These are phyloP conservation scores for Pemphredon lugubris DNA, from an alignment of 2,888 invertebrate genomes.

Conservation along the genomic window DNA sequence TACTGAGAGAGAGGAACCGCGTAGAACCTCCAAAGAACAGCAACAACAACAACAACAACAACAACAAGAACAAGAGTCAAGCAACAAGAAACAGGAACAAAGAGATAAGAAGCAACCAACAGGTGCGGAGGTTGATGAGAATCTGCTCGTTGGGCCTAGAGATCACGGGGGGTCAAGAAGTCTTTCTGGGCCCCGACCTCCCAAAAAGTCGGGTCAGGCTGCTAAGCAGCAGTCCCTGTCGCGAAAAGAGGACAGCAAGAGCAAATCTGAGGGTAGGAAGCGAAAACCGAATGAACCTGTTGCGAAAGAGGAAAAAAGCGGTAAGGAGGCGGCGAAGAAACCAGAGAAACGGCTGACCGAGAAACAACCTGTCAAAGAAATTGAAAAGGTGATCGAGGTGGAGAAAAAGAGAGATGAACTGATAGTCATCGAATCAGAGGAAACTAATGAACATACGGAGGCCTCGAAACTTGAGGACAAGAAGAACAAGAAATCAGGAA, in stretches of 20 bases:
- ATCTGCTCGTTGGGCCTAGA: constrained; percentile 79
- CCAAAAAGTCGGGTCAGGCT: constrained; percentile 72
- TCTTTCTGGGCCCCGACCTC: constrained; percentile 77
- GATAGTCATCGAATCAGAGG: constrained; percentile 43
- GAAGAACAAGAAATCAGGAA: constrained; percentile 68
- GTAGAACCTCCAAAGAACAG: constrained; percentile 78
- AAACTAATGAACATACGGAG: constrained; percentile 46
- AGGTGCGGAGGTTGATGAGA: constrained; percentile 67
- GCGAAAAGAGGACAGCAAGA: constrained; percentile 66
- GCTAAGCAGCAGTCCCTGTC: constrained; percentile 76
- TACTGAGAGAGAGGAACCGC: constrained; percentile 89
- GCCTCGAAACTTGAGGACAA: constrained; percentile 67
- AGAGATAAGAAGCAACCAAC: constrained; percentile 60
- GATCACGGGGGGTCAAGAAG: constrained; percentile 80
- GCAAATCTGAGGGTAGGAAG: constrained; percentile 76
- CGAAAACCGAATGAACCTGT: constrained; percentile 77
- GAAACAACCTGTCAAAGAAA: constrained; percentile 74
- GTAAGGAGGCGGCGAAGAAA: constrained; percentile 71
- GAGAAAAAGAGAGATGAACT: constrained; percentile 52
- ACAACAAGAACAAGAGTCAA: constrained; percentile 67
- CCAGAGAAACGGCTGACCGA: constrained; percentile 46
- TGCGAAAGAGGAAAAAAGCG: constrained; percentile 74
- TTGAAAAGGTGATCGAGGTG: constrained; percentile 75
- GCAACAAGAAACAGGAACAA: constrained; percentile 63
- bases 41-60: constrained; percentile 80